Percentiles rank a stretch among this genome's conserved stretches.
phyloP scores from a whole-genome alignment of 2,888 invertebrate genomes.

The Nemoura dubitans region DNA sequence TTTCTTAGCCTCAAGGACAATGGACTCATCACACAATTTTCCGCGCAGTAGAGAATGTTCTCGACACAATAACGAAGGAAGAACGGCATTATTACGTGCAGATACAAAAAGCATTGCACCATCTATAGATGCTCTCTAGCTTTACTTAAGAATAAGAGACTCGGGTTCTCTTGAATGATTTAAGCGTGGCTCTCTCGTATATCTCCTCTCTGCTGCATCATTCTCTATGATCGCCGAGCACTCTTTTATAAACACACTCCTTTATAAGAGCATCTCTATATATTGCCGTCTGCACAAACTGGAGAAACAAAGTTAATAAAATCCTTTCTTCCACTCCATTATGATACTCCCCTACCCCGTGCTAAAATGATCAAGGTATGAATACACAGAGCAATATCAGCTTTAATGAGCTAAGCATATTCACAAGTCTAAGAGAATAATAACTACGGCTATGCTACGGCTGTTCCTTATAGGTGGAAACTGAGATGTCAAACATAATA shows the following conservation, averaged over 20 bases:
- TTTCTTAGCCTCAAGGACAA: not conserved
- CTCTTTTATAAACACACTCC: constrained; percentile 17
- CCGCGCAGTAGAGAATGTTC: not conserved
- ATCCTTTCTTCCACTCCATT: constrained; percentile 27
- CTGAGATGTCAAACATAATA: not conserved
- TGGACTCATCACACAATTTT: not conserved
- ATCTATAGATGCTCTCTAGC: not conserved
- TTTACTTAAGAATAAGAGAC: constrained; percentile 1
- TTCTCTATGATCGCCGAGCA: not conserved
- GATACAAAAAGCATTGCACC: not conserved
- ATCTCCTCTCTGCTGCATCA: constrained; percentile 20
- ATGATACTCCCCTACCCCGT: not conserved
- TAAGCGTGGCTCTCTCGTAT: not conserved
- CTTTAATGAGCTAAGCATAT: not conserved
- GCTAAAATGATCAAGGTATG: constrained; percentile 18
- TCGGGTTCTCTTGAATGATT: constrained; percentile 37
- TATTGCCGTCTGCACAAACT: not conserved
- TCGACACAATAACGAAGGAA: not conserved
- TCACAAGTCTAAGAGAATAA: constrained; percentile 14
- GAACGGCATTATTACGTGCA: not conserved
- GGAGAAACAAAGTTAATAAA: constrained; percentile 40
- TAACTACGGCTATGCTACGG: not conserved
- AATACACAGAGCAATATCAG: not conserved
- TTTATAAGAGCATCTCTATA: not conserved
- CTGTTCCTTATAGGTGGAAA: not conserved